These are phyloP conservation scores for Ciconia maguari DNA, from an alignment of 2,113 vertebrate species.

Conservation along the genomic window DNA sequence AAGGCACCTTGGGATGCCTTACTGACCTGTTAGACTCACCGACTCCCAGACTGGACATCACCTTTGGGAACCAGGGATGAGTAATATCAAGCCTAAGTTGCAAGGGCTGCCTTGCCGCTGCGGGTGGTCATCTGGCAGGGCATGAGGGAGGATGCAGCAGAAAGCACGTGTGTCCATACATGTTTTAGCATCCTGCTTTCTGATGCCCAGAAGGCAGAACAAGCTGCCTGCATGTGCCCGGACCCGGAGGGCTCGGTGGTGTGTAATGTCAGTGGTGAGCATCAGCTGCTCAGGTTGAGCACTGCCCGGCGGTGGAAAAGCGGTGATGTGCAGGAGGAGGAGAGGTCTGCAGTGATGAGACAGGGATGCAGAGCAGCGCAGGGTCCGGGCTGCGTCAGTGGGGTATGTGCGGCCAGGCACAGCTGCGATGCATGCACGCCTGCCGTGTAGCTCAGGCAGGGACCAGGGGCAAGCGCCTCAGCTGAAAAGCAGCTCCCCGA, in stretches of 20 bases:
- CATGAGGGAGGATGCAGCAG: not conserved
- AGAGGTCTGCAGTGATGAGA: not conserved
- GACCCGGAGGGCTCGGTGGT: not conserved
- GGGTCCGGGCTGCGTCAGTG: accelerated
- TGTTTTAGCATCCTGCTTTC: not conserved
- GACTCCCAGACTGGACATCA: not conserved
- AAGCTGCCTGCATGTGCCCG: not conserved
- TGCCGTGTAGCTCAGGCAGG: not conserved
- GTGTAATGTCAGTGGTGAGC: not conserved
- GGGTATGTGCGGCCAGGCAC: accelerated
- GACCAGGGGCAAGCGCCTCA: not conserved
- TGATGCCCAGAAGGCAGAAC: not conserved
- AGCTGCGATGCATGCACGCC: accelerated
- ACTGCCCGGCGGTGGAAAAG: not conserved
- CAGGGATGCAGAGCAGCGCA: not conserved
- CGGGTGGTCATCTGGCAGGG: not conserved
- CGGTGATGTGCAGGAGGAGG: not conserved
- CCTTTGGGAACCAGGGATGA: not conserved
- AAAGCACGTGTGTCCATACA: not conserved
- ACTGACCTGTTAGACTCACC: not conserved
- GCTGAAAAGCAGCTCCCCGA: not conserved
- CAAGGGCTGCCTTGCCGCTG: not conserved
- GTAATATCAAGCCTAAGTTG: not conserved
- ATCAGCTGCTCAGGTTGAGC: not conserved
- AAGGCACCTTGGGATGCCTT: not conserved